Conservation (phyloP, 2,888 invertebrate species). For the Odontocolon sp. region DNA sequence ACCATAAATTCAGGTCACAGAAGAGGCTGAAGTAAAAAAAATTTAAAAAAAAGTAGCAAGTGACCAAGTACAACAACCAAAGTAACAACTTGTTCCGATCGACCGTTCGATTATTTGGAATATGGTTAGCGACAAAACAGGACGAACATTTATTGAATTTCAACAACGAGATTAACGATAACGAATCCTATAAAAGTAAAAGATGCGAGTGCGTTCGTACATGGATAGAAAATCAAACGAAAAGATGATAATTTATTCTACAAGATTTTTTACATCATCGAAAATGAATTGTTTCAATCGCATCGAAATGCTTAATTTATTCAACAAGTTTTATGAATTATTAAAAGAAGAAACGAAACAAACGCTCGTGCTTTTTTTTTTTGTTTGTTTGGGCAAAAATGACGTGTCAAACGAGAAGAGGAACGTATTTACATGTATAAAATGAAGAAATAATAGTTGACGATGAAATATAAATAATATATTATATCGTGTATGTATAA, state of each 20-base stretch:
- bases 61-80: slow-evolving; percentile 51
- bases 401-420: slow-evolving; percentile 58
- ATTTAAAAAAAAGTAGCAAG: slow-evolving; percentile 58
- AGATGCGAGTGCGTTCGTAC: slow-evolving; percentile 4
- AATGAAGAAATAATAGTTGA: slow-evolving; percentile 52
- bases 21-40: too few relatives aligned
- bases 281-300: slow-evolving; percentile 56
- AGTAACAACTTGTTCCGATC: slow-evolving; percentile 45
- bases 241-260: slow-evolving; percentile 6
- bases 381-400: slow-evolving; percentile 54
- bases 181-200: slow-evolving; percentile 34
- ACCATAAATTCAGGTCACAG: slow-evolving; percentile 30
- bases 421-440: slow-evolving; percentile 64
- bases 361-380: slow-evolving; percentile 44
- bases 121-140: slow-evolving; percentile 26
- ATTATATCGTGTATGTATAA: slow-evolving; percentile 76
- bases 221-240: slow-evolving; percentile 10
- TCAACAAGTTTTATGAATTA: slow-evolving; percentile 41
- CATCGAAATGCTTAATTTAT: slow-evolving; percentile 59
- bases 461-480: slow-evolving; percentile 72
- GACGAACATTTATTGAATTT: slow-evolving; percentile 56
- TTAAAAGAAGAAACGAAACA: slow-evolving; percentile 15
- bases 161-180: slow-evolving; percentile 62
- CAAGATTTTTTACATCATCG: slow-evolving; percentile 35
- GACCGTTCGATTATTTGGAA: slow-evolving; percentile 29